Percentiles rank a stretch among this genome's conserved stretches.
phyloP scores from a whole-genome alignment of 2,113 vertebrate genomes.

The Anoplopoma fimbria region DNA sequence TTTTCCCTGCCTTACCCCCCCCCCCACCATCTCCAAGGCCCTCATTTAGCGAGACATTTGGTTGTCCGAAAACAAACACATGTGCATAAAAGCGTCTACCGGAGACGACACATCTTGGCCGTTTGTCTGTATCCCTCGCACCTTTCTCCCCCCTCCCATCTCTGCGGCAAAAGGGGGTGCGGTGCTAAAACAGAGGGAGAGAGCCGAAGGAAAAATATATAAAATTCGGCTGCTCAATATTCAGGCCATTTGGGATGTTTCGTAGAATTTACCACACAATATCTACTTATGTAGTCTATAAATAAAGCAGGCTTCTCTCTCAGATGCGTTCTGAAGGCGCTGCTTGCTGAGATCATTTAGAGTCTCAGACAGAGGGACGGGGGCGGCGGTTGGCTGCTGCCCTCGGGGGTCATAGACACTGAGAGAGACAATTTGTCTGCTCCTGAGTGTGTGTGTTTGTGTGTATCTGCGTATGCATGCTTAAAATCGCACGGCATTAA shows the following conservation, averaged over 20 bases:
- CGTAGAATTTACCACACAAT: conserved; percentile 66
- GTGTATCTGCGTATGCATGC: conserved; percentile 58
- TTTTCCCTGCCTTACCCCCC: conserved; percentile 24
- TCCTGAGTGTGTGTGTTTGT: conserved; percentile 27
- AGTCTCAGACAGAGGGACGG: conserved; percentile 70
- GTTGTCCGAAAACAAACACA: conserved; percentile 37
- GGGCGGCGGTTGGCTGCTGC: conserved; percentile 69
- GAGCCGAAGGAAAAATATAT: conserved; percentile 17
- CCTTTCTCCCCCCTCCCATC: background rate
- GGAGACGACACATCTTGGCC: background rate
- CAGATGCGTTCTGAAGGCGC: conserved; percentile 61
- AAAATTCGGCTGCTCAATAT: conserved; percentile 56
- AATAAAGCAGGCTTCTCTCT: conserved; percentile 65
- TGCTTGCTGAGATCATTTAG: conserved; percentile 73
- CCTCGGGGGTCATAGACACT: conserved; percentile 70
- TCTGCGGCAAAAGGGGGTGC: conserved; percentile 33
- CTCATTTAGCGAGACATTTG: conserved; percentile 38
- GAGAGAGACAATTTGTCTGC: conserved; percentile 68
- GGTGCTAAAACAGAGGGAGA: conserved; percentile 28
- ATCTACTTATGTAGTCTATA: conserved; percentile 71
- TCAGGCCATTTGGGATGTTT: conserved; percentile 66
- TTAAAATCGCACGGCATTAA: conserved; percentile 63
- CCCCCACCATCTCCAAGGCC: conserved; percentile 16
- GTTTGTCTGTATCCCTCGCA: conserved; percentile 1
- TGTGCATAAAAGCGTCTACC: conserved; percentile 31